Conservation (phyloP, 2,113 vertebrate species). For the Mesembrinibis cayennensis region DNA sequence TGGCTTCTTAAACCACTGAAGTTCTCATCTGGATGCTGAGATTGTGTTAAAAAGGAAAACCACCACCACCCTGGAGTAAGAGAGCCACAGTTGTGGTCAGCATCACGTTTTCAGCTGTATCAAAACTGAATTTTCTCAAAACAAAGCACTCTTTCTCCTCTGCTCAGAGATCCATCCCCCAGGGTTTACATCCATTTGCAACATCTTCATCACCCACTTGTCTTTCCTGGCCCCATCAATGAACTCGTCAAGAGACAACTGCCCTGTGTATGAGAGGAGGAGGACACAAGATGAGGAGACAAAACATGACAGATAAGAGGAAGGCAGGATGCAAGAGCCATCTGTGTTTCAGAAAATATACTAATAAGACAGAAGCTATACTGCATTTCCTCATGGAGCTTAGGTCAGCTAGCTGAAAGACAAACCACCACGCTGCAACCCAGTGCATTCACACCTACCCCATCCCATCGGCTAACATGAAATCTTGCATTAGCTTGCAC, state of each 20-base stretch:
- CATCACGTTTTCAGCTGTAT: background rate
- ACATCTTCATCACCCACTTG: conserved; percentile 98
- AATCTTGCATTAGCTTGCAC: background rate
- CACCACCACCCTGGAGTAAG: background rate
- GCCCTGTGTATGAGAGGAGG: conserved; percentile 72
- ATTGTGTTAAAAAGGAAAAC: background rate
- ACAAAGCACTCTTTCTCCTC: conserved; percentile 76
- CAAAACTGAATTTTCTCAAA: conserved; percentile 16
- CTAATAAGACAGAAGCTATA: background rate
- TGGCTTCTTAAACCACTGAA: background rate
- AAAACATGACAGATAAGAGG: background rate
- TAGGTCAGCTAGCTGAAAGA: background rate
- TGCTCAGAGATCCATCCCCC: conserved; percentile 85
- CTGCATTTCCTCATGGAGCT: background rate
- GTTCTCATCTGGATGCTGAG: background rate
- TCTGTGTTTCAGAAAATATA: fast-evolving
- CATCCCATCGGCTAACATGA: fast-evolving
- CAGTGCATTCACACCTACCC: background rate
- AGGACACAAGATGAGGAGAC: background rate
- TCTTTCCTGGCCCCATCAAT: conserved; percentile 89
- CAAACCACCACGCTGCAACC: background rate
- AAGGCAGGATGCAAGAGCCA: background rate
- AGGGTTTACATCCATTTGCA: conserved; percentile 91
- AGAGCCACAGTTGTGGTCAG: background rate
- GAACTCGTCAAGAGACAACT: conserved; percentile 91